Evolutionary conservation across 2,888 invertebrate genomes (phyloP).

Genomic region (Allolobophora icterica): DNA sequence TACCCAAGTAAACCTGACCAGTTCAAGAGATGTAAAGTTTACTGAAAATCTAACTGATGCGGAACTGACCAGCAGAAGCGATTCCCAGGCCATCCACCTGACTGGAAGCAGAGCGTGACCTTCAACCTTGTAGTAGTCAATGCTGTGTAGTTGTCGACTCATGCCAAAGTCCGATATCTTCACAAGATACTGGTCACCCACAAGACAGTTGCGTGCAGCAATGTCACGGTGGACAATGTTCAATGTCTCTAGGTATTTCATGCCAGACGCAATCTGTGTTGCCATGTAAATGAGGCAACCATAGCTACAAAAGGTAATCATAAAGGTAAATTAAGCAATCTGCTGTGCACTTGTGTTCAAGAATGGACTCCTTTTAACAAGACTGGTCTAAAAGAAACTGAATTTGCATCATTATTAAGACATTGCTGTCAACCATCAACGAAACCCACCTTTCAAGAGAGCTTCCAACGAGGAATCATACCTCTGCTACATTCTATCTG

Average conservation of each 20-base stretch:
- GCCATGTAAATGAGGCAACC: slow-evolving; percentile 83
- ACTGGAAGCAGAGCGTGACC: slow-evolving; percentile 87
- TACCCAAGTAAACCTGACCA: neutral
- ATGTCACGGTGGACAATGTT: slow-evolving; percentile 90
- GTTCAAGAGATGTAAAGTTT: neutral
- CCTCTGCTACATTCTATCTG: neutral
- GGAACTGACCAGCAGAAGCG: slow-evolving; percentile 70
- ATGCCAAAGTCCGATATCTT: slow-evolving; percentile 66
- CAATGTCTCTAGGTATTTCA: slow-evolving; percentile 85
- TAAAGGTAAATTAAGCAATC: neutral
- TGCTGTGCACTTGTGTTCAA: neutral
- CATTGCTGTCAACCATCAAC: neutral
- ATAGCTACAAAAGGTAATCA: slow-evolving; percentile 71
- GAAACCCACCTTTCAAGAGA: neutral
- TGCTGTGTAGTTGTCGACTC: slow-evolving; percentile 63
- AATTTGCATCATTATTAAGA: neutral
- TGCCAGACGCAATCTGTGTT: slow-evolving; percentile 85
- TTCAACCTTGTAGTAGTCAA: slow-evolving; percentile 83
- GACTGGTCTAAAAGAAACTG: neutral
- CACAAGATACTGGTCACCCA: slow-evolving; percentile 78
- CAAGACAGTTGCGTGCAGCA: slow-evolving; percentile 84
- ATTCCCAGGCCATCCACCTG: slow-evolving; percentile 90
- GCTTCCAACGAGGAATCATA: neutral
- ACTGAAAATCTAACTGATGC: neutral
- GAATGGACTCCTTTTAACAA: too few species aligned